Evolutionary conservation across 2,113 vertebrate species (phyloP).

Genomic region (Antechinus flavipes): DNA sequence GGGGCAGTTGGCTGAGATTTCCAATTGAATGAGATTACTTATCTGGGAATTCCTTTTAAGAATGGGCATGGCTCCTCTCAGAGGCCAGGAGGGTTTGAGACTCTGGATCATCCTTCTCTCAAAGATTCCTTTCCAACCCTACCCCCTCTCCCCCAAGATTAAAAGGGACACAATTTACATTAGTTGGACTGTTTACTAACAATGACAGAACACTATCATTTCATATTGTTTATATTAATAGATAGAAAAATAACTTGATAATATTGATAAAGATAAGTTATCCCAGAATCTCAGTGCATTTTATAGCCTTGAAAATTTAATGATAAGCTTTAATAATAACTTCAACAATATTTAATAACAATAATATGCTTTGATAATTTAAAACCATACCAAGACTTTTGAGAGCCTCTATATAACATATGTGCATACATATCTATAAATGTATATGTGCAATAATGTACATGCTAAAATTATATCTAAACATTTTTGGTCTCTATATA

Average conservation of each 20-base stretch:
- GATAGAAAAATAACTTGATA: neutral
- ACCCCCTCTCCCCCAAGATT: no score
- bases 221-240: neutral
- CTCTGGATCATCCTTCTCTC: no score
- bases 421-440: neutral
- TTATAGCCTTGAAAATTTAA: neutral
- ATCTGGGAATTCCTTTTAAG: no score
- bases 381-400: neutral
- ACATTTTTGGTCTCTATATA: conserved; percentile 7
- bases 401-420: neutral
- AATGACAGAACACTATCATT: neutral
- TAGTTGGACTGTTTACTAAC: neutral
- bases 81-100: no score
- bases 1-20: no score
- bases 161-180: no score
- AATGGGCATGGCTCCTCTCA: no score
- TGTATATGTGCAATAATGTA: neutral
- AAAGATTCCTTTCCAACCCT: no score
- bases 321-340: neutral
- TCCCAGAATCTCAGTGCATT: neutral
- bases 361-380: neutral
- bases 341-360: neutral
- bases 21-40: no score
- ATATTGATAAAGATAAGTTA: neutral
- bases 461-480: neutral